Conservation (phyloP, 1,140 invertebrate species). For the Samia ricini region DNA sequence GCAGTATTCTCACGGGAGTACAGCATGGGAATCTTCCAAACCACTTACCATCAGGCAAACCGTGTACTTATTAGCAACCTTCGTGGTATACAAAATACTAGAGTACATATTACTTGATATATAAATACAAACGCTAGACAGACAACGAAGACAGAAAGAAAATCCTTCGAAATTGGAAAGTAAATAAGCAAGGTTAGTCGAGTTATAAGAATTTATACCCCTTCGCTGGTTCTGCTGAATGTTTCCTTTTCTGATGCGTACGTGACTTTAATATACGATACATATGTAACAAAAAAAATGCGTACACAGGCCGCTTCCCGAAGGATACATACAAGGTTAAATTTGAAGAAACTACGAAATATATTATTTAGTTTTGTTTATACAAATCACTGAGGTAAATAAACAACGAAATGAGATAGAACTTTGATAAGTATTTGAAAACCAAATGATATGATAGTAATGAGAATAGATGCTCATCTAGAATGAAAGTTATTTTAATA, state of each 20-base stretch:
- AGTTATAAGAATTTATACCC: conserved; percentile 10
- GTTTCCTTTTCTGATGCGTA: conserved; percentile 10
- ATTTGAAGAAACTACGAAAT: not conserved
- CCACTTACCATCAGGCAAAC: no score
- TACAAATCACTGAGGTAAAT: no score
- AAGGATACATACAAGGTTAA: not conserved
- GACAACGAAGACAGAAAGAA: not conserved
- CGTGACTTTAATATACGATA: conserved; percentile 4
- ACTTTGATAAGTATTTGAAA: no score
- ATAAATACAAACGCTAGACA: not conserved
- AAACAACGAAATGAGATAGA: no score
- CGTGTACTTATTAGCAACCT: no score
- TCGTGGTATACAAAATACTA: no score
- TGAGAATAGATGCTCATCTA: no score
- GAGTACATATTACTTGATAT: not conserved
- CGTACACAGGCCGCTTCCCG: not conserved
- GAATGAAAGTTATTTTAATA: no score
- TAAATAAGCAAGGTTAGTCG: conserved; percentile 9
- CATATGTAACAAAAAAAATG: not conserved
- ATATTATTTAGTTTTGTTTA: no score
- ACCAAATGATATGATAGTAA: no score
- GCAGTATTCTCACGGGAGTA: no score
- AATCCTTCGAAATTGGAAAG: not conserved
- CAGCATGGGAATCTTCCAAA: no score
- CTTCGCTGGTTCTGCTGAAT: conserved; percentile 3